Evolutionary conservation across 2,888 invertebrate genomes (phyloP).

Genomic region (Pammene fasciana): DNA sequence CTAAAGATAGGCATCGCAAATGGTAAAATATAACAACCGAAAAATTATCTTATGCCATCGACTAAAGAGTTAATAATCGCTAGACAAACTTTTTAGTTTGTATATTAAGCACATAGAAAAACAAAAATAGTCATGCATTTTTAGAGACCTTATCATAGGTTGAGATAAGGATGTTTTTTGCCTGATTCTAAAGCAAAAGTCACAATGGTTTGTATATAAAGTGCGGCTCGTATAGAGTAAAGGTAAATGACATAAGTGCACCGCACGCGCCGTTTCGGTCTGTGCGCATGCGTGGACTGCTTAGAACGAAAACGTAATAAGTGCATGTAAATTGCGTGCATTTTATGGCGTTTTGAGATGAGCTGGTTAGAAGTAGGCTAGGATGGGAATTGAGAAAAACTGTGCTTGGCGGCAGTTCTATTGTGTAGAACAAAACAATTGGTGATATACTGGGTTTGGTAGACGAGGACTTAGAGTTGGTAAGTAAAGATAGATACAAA

Average conservation of each 20-base stretch:
- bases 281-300: conserved; percentile 34
- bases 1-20: conserved; percentile 15
- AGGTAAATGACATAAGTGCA: conserved; percentile 42
- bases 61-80: background rate
- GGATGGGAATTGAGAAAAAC: conserved; percentile 34
- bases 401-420: conserved; percentile 15
- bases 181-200: background rate
- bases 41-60: background rate
- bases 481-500: background rate
- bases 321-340: background rate
- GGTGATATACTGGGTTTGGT: conserved; percentile 3
- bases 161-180: background rate
- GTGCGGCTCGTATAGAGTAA: conserved; percentile 28
- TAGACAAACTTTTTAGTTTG: conserved; percentile 12
- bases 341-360: background rate
- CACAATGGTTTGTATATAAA: background rate
- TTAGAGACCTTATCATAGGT: background rate
- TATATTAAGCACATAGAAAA: conserved; percentile 2
- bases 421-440: conserved; percentile 19
- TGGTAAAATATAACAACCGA: conserved; percentile 1
- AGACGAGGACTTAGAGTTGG: background rate
- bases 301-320: background rate
- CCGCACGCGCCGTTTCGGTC: conserved; percentile 52
- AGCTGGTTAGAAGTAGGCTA: conserved; percentile 12
- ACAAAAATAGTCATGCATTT: background rate